phyloP scores from a whole-genome alignment of 2,797 vertebrate genomes.

The Lepilemur ruficaudatus region DNA sequence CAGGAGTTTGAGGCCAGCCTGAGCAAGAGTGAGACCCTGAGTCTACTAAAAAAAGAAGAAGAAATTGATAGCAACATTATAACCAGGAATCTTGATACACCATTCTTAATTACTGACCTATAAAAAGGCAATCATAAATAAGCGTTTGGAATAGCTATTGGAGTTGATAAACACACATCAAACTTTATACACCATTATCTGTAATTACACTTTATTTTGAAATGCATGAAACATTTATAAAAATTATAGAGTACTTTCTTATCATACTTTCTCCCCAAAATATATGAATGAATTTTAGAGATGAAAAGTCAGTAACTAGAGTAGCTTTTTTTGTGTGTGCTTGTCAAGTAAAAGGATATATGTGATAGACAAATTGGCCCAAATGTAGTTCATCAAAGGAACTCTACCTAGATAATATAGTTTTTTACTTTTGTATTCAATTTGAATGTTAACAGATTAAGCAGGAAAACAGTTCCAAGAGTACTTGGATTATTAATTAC shows the following conservation, averaged over 20 bases:
- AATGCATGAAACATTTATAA: neutral
- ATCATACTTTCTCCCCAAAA: neutral
- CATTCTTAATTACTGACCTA: neutral
- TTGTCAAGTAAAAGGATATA: neutral
- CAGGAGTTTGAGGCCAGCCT: too few relatives aligned
- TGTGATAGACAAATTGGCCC: neutral
- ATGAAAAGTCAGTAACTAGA: neutral
- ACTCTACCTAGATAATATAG: rapidly evolving
- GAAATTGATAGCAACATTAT: neutral
- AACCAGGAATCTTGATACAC: neutral
- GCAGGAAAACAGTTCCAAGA: neutral
- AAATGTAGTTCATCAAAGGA: neutral
- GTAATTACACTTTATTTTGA: neutral
- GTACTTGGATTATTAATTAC: neutral
- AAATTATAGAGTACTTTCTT: neutral
- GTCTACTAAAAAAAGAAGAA: neutral
- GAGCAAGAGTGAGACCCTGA: too few relatives aligned
- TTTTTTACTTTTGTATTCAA: neutral
- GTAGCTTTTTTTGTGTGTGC: neutral
- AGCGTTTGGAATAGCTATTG: neutral
- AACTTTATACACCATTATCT: neutral
- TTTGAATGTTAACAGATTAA: neutral
- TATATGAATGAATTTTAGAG: neutral
- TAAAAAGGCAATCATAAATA: neutral
- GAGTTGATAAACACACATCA: neutral